Percentiles rank a stretch among this genome's conserved stretches.
Conservation (phyloP, 1,140 invertebrate species). For the Apolygus lucorum region DNA sequence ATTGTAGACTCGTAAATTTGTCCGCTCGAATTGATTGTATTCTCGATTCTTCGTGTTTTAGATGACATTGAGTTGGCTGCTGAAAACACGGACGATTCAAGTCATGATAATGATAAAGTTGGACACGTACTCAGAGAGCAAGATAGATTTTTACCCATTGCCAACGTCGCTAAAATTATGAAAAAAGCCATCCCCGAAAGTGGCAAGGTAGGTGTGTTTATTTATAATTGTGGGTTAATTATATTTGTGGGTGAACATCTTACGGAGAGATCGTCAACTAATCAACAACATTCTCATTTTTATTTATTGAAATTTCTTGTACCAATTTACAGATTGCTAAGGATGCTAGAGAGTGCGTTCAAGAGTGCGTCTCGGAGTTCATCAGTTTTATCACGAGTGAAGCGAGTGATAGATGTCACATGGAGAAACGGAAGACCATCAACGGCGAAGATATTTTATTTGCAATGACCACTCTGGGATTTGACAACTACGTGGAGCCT, state of each 20-base stretch:
- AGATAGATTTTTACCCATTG: slow-evolving; percentile 93
- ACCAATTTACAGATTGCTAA: slow-evolving; percentile 74
- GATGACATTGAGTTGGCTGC: slow-evolving; percentile 34
- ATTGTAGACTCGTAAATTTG: no score
- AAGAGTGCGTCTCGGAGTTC: slow-evolving; percentile 99
- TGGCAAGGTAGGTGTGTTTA: slow-evolving; percentile 82
- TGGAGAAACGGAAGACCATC: slow-evolving; percentile 98
- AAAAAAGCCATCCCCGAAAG: slow-evolving; percentile 92
- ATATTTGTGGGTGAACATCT: no score
- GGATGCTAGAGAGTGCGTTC: slow-evolving; percentile 97
- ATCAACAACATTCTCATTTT: neutral
- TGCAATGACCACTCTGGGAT: slow-evolving; percentile 93
- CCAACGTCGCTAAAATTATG: slow-evolving; percentile 99
- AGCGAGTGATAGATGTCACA: slow-evolving; percentile 90
- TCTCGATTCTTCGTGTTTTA: slow-evolving; percentile 16
- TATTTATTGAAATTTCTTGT: neutral
- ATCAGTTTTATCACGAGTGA: slow-evolving; percentile 99
- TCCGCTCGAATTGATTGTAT: neutral
- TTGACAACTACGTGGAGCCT: slow-evolving; percentile 98
- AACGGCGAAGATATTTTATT: slow-evolving; percentile 97
- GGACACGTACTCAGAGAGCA: slow-evolving; percentile 66
- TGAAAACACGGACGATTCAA: slow-evolving; percentile 66
- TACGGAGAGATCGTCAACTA: no score
- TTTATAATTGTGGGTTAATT: no score
- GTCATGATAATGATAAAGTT: slow-evolving; percentile 45